Conservation (phyloP, 2,797 vertebrate species). For the Centroberyx gerrardi region DNA sequence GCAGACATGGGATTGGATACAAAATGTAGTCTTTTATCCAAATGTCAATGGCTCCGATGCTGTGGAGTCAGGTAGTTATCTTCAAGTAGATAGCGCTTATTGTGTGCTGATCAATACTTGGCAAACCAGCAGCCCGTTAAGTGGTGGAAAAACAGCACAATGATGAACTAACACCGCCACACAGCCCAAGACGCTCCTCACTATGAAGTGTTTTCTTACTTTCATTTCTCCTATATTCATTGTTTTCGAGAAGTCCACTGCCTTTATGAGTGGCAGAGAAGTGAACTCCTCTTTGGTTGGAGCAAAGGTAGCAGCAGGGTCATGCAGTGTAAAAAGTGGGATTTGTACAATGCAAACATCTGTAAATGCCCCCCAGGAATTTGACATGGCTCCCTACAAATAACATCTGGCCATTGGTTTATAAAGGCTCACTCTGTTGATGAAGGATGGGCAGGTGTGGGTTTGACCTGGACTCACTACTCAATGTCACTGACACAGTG, state of each 20-base stretch:
- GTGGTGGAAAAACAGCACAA: slow-evolving; percentile 38
- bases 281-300: neutral
- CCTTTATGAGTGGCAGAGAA: neutral
- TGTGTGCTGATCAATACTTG: slow-evolving; percentile 67
- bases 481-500: slow-evolving; percentile 34
- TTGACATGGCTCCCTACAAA: neutral
- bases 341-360: neutral
- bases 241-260: neutral
- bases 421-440: neutral
- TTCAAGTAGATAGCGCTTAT: slow-evolving; percentile 57
- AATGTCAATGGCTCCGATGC: slow-evolving; percentile 55
- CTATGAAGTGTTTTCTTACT: neutral
- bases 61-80: slow-evolving; percentile 53
- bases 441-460: neutral
- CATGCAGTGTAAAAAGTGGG: neutral
- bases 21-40: slow-evolving; percentile 60
- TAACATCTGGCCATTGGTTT: neutral
- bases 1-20: slow-evolving; percentile 43
- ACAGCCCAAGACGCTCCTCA: neutral
- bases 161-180: slow-evolving; percentile 27
- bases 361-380: neutral
- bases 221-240: neutral
- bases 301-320: neutral
- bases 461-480: neutral
- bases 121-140: slow-evolving; percentile 45